phyloP scores from a whole-genome alignment of 2,797 vertebrate species.

The Petrocephalus sullivani region DNA sequence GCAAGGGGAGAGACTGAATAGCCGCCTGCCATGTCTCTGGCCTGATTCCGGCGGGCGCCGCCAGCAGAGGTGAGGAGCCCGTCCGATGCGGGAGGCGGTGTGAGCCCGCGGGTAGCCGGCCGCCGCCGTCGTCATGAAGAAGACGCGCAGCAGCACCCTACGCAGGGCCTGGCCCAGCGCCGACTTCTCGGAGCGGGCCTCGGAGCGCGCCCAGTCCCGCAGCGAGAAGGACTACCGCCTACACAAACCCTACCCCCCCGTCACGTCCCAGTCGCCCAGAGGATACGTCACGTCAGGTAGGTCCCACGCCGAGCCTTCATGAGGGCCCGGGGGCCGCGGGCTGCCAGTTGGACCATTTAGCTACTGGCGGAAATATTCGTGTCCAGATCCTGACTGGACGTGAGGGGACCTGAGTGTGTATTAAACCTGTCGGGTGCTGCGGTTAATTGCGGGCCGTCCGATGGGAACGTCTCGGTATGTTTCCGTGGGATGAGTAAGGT shows the following conservation, averaged over 20 bases:
- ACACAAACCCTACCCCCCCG: slow-evolving; percentile 73
- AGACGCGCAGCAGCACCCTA: slow-evolving; percentile 78
- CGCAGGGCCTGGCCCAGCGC: slow-evolving; percentile 82
- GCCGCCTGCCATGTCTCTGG: slow-evolving; percentile 64
- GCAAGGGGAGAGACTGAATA: slow-evolving; percentile 41
- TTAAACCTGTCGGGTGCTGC: not conserved
- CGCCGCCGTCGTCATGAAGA: slow-evolving; percentile 66
- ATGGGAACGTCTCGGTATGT: not conserved
- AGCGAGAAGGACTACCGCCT: slow-evolving; percentile 85
- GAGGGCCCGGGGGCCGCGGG: not conserved
- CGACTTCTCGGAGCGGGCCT: slow-evolving; percentile 68
- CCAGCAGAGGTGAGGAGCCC: slow-evolving; percentile 43
- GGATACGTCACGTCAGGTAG: slow-evolving; percentile 82
- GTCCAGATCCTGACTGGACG: not conserved
- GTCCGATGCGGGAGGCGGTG: slow-evolving; percentile 71
- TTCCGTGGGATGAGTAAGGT: not conserved
- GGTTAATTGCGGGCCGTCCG: not conserved
- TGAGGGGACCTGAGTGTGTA: not conserved
- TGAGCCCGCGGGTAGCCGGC: slow-evolving; percentile 73
- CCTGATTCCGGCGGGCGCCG: slow-evolving; percentile 68
- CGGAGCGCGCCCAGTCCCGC: slow-evolving; percentile 76
- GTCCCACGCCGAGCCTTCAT: slow-evolving; percentile 40
- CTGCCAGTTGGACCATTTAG: not conserved
- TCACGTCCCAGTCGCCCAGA: slow-evolving; percentile 71
- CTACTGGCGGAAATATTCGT: not conserved